Conservation (phyloP, 2,113 vertebrate species). For the Microtus montanus region DNA sequence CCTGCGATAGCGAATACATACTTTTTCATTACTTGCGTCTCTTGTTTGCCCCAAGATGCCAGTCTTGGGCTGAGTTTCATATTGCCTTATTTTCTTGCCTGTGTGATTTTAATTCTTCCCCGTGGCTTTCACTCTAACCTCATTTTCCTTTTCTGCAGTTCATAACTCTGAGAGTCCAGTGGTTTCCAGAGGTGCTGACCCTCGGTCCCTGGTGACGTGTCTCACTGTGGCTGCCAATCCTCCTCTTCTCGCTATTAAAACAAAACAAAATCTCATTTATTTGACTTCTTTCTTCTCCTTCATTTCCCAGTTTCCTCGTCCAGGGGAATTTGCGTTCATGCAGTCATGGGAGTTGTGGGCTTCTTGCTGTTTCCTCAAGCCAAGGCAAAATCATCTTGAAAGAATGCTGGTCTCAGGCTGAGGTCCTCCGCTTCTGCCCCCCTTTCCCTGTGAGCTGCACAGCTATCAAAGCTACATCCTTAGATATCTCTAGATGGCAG, state of each 20-base stretch:
- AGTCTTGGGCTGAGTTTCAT: slow-evolving; percentile 14
- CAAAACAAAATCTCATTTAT: background rate
- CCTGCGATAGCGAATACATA: background rate
- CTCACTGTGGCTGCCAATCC: background rate
- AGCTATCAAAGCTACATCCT: slow-evolving; percentile 42
- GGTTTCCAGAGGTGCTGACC: background rate
- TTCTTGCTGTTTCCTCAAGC: background rate
- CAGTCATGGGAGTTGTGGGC: background rate
- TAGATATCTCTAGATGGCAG: slow-evolving; percentile 68
- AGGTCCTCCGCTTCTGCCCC: background rate
- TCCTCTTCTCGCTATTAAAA: background rate
- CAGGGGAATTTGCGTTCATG: background rate
- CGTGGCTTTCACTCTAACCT: slow-evolving; percentile 25
- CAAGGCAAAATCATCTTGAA: background rate
- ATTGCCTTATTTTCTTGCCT: slow-evolving; percentile 28
- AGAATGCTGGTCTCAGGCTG: background rate
- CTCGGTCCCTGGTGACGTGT: background rate
- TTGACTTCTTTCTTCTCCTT: background rate
- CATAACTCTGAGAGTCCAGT: background rate
- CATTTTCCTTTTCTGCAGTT: slow-evolving; percentile 23
- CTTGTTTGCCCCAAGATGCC: background rate
- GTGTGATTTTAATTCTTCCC: slow-evolving; percentile 15
- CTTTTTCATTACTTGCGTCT: background rate
- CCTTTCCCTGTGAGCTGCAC: background rate
- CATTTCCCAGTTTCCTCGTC: background rate